phyloP scores from a whole-genome alignment of 2,797 vertebrate genomes.

The Nyctibius grandis region DNA sequence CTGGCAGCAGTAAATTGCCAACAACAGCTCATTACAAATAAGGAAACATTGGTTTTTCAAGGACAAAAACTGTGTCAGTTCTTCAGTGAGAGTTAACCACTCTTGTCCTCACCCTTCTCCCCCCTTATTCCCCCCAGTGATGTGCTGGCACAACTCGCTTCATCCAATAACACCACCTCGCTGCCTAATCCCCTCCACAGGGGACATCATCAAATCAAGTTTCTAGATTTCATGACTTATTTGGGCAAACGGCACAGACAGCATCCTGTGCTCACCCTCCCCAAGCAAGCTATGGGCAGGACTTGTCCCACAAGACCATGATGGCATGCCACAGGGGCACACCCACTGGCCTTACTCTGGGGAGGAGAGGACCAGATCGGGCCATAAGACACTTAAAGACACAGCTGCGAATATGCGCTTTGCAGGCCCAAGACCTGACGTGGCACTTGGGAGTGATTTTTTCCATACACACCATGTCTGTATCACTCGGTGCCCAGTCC shows the following conservation, averaged over 20 bases:
- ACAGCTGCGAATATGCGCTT: accelerated
- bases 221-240: slow-evolving; percentile 18
- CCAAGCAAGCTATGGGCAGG: neutral
- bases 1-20: slow-evolving; percentile 63
- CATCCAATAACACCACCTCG: neutral
- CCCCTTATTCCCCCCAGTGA: neutral
- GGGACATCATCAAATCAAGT: neutral
- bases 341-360: neutral
- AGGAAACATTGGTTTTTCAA: slow-evolving; percentile 63
- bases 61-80: slow-evolving; percentile 45
- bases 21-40: slow-evolving; percentile 66
- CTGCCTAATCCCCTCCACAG: neutral
- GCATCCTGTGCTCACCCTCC: neutral
- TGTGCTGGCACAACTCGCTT: neutral
- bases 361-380: neutral
- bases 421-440: neutral
- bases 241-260: neutral
- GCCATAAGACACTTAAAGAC: accelerated
- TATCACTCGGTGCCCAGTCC: neutral
- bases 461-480: neutral
- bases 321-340: neutral
- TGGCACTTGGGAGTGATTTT: neutral
- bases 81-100: neutral
- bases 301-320: neutral
- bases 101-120: neutral